Evolutionary conservation across 2,888 invertebrate species (phyloP).

Genomic region (Drosophila meridiana): DNA sequence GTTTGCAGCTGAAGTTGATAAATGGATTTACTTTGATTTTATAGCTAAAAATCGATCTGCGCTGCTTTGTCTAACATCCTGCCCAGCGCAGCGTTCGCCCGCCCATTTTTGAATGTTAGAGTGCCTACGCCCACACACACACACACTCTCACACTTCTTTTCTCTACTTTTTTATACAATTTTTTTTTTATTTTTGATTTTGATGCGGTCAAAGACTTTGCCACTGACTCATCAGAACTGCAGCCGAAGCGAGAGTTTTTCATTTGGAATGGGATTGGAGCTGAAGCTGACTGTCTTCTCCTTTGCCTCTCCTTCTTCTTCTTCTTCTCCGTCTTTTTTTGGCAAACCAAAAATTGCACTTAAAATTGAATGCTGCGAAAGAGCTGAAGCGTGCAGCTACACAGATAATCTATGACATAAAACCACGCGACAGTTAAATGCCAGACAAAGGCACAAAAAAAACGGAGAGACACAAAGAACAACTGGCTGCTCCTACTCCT

Average conservation of each 20-base stretch:
- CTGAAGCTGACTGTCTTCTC: too few relatives aligned
- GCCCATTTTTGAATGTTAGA: constrained; percentile 50
- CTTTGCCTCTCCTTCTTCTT: too few relatives aligned
- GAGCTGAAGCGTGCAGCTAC: constrained; percentile 17
- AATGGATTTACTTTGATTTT: constrained; percentile 79
- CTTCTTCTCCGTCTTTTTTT: not conserved
- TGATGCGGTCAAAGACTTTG: constrained; percentile 72
- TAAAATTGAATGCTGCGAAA: constrained; percentile 64
- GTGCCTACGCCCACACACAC: constrained; percentile 1
- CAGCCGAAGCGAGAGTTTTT: constrained; percentile 22
- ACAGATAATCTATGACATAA: constrained; percentile 72
- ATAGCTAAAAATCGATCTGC: constrained; percentile 73
- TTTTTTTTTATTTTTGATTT: constrained; percentile 9
- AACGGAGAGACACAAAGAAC: constrained; percentile 44
- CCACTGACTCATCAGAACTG: constrained; percentile 68
- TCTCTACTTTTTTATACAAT: constrained; percentile 1
- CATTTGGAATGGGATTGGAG: not conserved
- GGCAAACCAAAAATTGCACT: constrained; percentile 74
- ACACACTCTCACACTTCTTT: constrained; percentile 1
- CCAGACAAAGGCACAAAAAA: constrained; percentile 66
- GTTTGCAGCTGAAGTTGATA: constrained; percentile 77
- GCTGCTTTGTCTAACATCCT: constrained; percentile 25
- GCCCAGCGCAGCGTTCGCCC: constrained; percentile 21
- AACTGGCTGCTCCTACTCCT: constrained; percentile 30
- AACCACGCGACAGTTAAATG: constrained; percentile 77